phyloP scores from a whole-genome alignment of 2,888 invertebrate species.

The Girardia tigrina region DNA sequence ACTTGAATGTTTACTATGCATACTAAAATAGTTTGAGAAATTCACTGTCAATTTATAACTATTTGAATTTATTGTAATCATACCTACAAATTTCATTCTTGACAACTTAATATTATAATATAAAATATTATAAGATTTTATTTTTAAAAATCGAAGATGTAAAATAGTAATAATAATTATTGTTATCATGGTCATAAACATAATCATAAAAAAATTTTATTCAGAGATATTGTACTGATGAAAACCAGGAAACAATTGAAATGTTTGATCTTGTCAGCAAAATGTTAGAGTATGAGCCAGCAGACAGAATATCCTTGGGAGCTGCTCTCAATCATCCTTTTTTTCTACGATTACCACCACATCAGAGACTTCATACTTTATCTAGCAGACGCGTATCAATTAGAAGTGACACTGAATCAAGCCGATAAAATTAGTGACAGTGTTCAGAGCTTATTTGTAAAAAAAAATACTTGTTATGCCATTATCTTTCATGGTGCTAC shows the following conservation, averaged over 20 bases:
- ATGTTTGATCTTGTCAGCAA: constrained; percentile 81
- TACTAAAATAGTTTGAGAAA: no score
- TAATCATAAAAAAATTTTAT: not conserved
- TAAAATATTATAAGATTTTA: no score
- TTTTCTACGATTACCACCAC: constrained; percentile 53
- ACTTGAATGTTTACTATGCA: no score
- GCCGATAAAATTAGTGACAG: not conserved
- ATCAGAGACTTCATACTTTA: constrained; percentile 25
- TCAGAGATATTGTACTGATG: constrained; percentile 28
- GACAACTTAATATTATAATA: no score
- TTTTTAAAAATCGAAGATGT: no score
- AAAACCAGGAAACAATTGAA: constrained; percentile 52
- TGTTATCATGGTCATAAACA: not conserved
- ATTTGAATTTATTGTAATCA: no score
- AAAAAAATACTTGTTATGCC: not conserved
- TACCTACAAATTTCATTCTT: no score
- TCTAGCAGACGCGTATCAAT: not conserved
- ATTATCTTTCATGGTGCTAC: constrained; percentile 11
- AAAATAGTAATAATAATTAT: not conserved
- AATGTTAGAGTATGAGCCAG: constrained; percentile 93
- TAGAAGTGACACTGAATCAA: constrained; percentile 2
- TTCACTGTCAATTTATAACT: no score
- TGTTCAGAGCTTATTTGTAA: constrained; percentile 8
- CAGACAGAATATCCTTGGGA: constrained; percentile 68
- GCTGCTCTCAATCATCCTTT: constrained; percentile 82